A percentile compares a stretch with the other conserved stretches of the same genome.
phyloP scores from a whole-genome alignment of 2,797 vertebrate species.

The Macrochelys suwanniensis region DNA sequence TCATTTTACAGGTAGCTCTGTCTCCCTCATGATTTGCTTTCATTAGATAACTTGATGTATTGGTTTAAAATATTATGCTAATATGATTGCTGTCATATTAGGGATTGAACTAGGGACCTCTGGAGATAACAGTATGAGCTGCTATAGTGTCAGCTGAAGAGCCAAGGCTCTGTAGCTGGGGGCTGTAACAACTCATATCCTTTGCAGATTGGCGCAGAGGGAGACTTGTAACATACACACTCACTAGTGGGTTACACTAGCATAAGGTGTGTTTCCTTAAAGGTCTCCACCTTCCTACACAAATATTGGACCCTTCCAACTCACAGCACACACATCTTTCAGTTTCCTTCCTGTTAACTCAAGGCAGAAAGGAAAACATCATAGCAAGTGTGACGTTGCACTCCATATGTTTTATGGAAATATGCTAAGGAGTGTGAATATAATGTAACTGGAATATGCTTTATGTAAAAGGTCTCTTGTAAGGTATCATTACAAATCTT shows the following conservation, averaged over 20 bases:
- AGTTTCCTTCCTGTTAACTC: neutral
- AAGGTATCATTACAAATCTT: too few species aligned
- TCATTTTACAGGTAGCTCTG: neutral
- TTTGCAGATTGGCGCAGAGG: neutral
- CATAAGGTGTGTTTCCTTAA: neutral
- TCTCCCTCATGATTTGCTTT: neutral
- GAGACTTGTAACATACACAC: neutral
- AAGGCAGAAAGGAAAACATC: neutral
- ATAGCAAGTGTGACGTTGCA: neutral
- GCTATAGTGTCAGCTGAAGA: neutral
- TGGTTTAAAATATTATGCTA: constrained; percentile 1
- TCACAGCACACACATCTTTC: neutral
- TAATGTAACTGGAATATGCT: too few species aligned
- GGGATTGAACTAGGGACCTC: neutral
- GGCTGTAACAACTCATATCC: neutral
- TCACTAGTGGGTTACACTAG: neutral
- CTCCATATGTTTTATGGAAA: too few species aligned
- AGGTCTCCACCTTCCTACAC: neutral
- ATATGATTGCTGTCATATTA: neutral
- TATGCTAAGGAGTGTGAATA: too few species aligned
- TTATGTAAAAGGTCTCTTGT: too few species aligned
- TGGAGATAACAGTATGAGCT: neutral
- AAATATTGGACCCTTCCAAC: neutral
- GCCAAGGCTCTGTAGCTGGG: neutral
- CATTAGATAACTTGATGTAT: neutral